Evolutionary conservation across 53 echinoderm and acorn worm species (phyloP).

Genomic region (Arbacia lixula): DNA sequence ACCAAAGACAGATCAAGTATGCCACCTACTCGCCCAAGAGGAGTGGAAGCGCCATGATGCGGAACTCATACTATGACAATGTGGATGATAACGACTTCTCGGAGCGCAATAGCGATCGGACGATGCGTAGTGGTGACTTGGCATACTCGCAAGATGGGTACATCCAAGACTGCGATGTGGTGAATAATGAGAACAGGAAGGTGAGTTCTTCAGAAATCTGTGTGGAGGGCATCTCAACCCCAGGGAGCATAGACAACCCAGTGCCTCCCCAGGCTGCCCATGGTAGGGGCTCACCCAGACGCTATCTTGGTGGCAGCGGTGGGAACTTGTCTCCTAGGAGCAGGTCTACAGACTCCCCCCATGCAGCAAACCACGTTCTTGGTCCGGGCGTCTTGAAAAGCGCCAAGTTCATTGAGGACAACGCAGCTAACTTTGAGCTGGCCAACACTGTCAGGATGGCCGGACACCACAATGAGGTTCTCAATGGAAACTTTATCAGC

Average conservation of each 20-base stretch:
- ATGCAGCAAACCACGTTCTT: not conserved
- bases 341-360: not conserved
- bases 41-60: constrained; percentile 45
- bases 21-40: constrained; percentile 87
- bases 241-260: constrained; percentile 48
- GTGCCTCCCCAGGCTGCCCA: not conserved
- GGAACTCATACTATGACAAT: constrained; percentile 82
- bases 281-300: constrained; percentile 26
- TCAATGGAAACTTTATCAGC: constrained; percentile 47
- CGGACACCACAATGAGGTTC: constrained; percentile 33
- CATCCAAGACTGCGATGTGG: constrained; percentile 45
- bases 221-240: constrained; percentile 45
- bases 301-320: constrained; percentile 11
- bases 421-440: constrained; percentile 67
- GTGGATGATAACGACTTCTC: constrained; percentile 65
- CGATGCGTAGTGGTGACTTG: not conserved
- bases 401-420: constrained; percentile 77
- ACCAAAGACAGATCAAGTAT: constrained; percentile 79
- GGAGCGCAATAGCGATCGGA: constrained; percentile 26
- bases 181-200: constrained; percentile 33
- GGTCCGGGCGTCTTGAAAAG: constrained; percentile 72
- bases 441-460: constrained; percentile 59
- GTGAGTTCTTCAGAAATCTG: constrained; percentile 33
- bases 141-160: constrained; percentile 51
- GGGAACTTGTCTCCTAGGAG: not conserved